phyloP scores from a whole-genome alignment of 2,888 invertebrate genomes.

The Patella caerulea region DNA sequence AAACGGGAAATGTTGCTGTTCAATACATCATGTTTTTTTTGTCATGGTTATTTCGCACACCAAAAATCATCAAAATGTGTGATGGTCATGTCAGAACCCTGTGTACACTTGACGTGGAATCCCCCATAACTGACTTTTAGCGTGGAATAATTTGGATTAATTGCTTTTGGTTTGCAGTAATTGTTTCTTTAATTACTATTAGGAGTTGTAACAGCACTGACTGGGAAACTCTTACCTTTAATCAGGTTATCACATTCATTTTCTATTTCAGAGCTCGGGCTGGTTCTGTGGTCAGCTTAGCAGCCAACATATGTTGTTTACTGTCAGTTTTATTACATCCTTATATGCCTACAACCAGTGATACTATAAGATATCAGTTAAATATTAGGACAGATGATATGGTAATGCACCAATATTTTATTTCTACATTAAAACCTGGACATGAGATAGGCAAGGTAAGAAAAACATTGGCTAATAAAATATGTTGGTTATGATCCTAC shows the following conservation, averaged over 20 bases:
- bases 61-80: too few relatives aligned
- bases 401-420: conserved; percentile 65
- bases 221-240: neutral
- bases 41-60: too few relatives aligned
- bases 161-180: too few relatives aligned
- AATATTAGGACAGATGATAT: conserved; percentile 75
- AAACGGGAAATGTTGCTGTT: too few relatives aligned
- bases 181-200: too few relatives aligned
- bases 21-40: too few relatives aligned
- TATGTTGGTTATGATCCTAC: too few relatives aligned
- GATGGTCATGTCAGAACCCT: too few relatives aligned
- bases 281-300: conserved; percentile 87
- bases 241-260: conserved; percentile 11
- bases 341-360: conserved; percentile 88
- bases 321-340: conserved; percentile 88
- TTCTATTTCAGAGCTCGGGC: conserved; percentile 76
- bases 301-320: conserved; percentile 84
- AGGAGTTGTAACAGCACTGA: neutral
- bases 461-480: neutral
- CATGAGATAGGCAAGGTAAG: conserved; percentile 84
- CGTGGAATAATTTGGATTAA: too few relatives aligned
- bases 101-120: too few relatives aligned
- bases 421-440: conserved; percentile 79
- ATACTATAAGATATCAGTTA: conserved; percentile 81
- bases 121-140: too few relatives aligned